These are phyloP conservation scores for Delphinapterus leucas DNA, from an alignment of 2,113 vertebrate species.

Conservation along the genomic window DNA sequence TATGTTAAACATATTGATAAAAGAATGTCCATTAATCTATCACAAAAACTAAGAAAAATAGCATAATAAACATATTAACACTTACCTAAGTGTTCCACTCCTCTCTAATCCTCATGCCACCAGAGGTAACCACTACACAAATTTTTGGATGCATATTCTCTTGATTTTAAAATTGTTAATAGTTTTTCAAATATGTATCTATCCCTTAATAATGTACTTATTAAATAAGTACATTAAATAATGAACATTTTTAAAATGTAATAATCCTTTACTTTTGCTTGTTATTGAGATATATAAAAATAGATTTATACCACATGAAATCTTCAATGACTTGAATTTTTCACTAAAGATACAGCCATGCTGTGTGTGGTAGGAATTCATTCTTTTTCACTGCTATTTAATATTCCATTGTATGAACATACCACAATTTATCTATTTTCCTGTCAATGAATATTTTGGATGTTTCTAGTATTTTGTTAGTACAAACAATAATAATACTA, in stretches of 20 bases:
- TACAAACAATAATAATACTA: neutral
- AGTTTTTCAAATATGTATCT: neutral
- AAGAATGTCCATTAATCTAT: neutral
- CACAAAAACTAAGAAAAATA: neutral
- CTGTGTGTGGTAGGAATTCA: neutral
- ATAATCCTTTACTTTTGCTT: neutral
- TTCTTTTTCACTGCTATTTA: neutral
- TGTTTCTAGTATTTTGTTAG: neutral
- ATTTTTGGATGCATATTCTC: neutral
- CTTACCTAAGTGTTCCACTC: neutral
- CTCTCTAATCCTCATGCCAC: neutral
- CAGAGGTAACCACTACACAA: neutral
- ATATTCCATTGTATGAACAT: neutral
- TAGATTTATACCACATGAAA: neutral
- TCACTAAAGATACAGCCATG: neutral
- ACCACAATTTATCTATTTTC: neutral
- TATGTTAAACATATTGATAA: neutral
- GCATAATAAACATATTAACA: neutral
- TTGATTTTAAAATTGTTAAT: neutral
- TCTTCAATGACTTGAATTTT: neutral
- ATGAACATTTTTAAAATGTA: no score
- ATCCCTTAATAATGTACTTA: no score
- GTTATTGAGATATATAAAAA: conserved; percentile 7
- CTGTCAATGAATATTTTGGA: neutral
- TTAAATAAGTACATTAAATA: no score